These are phyloP conservation scores for Acrossocheilus wenchowensis DNA, from an alignment of 2,797 vertebrate genomes.

Conservation along the genomic window DNA sequence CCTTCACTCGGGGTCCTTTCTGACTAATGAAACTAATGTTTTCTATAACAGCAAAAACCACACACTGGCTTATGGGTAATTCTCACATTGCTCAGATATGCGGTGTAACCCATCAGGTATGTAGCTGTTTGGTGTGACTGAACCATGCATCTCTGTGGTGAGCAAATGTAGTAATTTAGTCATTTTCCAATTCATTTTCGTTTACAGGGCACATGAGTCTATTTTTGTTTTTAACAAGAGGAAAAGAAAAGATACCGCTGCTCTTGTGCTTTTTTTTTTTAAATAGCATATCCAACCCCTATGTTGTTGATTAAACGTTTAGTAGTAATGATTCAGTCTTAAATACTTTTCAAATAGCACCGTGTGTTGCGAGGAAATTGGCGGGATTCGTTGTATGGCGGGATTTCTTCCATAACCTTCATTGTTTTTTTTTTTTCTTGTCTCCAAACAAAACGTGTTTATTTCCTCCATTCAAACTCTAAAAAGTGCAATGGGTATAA, in stretches of 20 bases:
- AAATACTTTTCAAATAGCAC: neutral
- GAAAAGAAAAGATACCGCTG: neutral
- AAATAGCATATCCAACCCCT: too few relatives aligned
- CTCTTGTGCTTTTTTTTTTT: neutral
- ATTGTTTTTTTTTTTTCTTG: neutral
- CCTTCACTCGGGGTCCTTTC: neutral
- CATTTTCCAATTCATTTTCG: conserved; percentile 4
- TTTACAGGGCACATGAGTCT: neutral
- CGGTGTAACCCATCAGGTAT: conserved; percentile 19
- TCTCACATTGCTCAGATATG: conserved; percentile 4
- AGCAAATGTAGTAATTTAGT: conserved; percentile 31
- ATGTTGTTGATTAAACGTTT: neutral
- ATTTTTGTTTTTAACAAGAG: conserved; percentile 21
- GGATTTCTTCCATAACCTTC: neutral
- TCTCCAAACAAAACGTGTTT: neutral
- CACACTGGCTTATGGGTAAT: conserved; percentile 17
- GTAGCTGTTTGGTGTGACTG: conserved; percentile 36
- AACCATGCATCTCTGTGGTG: conserved; percentile 20
- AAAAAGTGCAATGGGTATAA: neutral
- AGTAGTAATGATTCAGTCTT: neutral
- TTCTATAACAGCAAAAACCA: conserved; percentile 25
- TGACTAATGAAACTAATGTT: conserved; percentile 29
- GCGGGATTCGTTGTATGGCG: neutral
- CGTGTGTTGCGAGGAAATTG: neutral
- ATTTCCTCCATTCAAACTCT: neutral